Evolutionary conservation across 2,797 vertebrate genomes (phyloP).

Genomic region (Danio tinwini): DNA sequence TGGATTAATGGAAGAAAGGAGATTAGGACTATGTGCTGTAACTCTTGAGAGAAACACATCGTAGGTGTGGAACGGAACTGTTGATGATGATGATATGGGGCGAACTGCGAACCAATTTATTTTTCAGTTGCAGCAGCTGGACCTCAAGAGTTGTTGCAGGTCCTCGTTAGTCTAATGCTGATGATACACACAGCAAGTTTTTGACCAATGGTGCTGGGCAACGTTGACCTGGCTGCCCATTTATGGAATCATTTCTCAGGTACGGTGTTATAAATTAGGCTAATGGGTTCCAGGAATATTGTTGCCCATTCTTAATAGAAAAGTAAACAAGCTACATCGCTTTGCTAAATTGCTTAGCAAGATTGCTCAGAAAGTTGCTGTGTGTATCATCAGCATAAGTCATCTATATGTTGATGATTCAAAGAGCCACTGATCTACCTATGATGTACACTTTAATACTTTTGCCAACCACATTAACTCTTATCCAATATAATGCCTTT

Average conservation of each 20-base stretch:
- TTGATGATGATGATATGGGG: slow-evolving; percentile 21
- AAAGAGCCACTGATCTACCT: not conserved
- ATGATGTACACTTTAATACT: not conserved
- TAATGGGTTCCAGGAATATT: too few relatives aligned
- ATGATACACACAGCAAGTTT: too few relatives aligned
- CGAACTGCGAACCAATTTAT: slow-evolving; percentile 24
- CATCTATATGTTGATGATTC: not conserved
- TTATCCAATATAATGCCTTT: not conserved
- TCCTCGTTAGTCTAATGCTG: too few relatives aligned
- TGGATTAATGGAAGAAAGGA: slow-evolving; percentile 70
- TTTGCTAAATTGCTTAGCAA: too few relatives aligned
- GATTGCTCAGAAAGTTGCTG: too few relatives aligned
- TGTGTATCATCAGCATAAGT: too few relatives aligned
- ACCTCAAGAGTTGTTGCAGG: not conserved
- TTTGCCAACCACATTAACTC: not conserved
- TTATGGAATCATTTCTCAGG: too few relatives aligned
- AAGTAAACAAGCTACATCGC: too few relatives aligned
- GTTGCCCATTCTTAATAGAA: too few relatives aligned
- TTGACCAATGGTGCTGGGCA: too few relatives aligned
- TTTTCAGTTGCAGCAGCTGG: slow-evolving; percentile 35
- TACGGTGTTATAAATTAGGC: too few relatives aligned
- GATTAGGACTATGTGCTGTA: slow-evolving; percentile 63
- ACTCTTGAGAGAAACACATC: slow-evolving; percentile 45
- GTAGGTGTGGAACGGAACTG: slow-evolving; percentile 34
- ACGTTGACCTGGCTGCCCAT: too few relatives aligned